Conservation (phyloP, 2,888 invertebrate species). For the Oxyscelio sp. region DNA sequence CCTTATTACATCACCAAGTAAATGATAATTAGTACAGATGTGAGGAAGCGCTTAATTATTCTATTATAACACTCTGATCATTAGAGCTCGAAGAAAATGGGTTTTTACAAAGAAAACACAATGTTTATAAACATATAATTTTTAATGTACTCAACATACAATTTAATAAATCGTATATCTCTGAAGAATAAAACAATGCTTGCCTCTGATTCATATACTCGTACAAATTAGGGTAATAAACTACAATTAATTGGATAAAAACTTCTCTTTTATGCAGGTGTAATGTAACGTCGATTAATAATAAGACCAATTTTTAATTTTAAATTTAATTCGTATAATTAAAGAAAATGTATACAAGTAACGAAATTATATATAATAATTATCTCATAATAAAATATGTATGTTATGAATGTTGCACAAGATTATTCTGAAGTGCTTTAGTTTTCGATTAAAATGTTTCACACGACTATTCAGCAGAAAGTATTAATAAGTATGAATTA, state of each 20-base stretch:
- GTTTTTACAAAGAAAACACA: slow-evolving; percentile 42
- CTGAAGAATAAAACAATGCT: slow-evolving; percentile 13
- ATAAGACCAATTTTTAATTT: slow-evolving; percentile 27
- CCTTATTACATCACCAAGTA: slow-evolving; percentile 52
- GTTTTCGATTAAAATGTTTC: no score
- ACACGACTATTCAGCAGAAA: no score
- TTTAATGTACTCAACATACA: slow-evolving; percentile 38
- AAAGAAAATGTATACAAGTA: not conserved
- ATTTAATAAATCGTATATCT: slow-evolving; percentile 59
- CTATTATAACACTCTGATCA: slow-evolving; percentile 55
- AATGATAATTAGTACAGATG: slow-evolving; percentile 65
- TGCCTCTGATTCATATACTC: slow-evolving; percentile 5
- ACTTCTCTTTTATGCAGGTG: slow-evolving; percentile 20
- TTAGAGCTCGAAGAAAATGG: slow-evolving; percentile 59
- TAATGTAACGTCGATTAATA: slow-evolving; percentile 21
- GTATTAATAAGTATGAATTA: no score
- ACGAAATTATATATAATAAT: not conserved
- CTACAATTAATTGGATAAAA: slow-evolving; percentile 37
- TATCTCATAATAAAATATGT: not conserved
- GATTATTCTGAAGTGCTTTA: no score
- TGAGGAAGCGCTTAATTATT: slow-evolving; percentile 69
- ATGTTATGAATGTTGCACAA: no score
- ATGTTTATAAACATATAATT: slow-evolving; percentile 49
- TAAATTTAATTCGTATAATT: not conserved
- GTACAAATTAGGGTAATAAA: slow-evolving; percentile 23